Evolutionary conservation across 2,888 invertebrate genomes (phyloP), one percentile per base, ranked within the genome.

Genomic region (Odontothrips loti): DNA sequence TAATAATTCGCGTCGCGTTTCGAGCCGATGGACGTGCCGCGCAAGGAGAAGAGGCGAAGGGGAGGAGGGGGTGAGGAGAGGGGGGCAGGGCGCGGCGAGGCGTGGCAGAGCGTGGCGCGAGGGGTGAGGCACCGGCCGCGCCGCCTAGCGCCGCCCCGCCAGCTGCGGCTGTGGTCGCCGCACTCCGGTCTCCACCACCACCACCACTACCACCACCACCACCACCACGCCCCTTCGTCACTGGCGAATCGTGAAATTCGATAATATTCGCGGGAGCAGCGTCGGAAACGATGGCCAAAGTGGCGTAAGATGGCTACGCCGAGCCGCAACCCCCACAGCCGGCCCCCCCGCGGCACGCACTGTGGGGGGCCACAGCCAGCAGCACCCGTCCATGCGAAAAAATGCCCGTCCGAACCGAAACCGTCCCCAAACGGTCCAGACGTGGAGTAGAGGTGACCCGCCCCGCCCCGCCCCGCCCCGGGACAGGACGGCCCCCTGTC

Each of bases 201-300:
- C 51, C 15, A 51, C 51, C 15, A 12, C 51, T 17, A 12, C 15
- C 51, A 51, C 58, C 51, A 20, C 51, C 51, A 17, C 15, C 51
- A 12, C 20, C 15, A 12, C 20, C n/a, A n/a, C 58, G 20, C n/a
- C 20, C 58, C 58, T 58, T 17, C 27, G 11, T 75, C 23, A 27
- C 68, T 12, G 27, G 23, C 68, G 27, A 75, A 75, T 75, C 68
- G 68, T 75, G 68, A 75, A 75, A 75, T 75, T 75, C 68, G 68
- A 75, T 75, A 75, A 75, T 75, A 75, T 75, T 27, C 68, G 68
- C 68, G 68, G 68, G 68, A 75, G 58, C 27, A 15, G 68, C 68
- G 68, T 75, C 68, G 68, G 27, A 27, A 27, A 75, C 68, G 68
- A 75, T 75, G 68, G 27, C 68, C 68, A 27, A 75, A 75, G 68